These are phyloP conservation scores for Plusia festucae DNA, from an alignment of 2,888 invertebrate species.

Conservation along the genomic window DNA sequence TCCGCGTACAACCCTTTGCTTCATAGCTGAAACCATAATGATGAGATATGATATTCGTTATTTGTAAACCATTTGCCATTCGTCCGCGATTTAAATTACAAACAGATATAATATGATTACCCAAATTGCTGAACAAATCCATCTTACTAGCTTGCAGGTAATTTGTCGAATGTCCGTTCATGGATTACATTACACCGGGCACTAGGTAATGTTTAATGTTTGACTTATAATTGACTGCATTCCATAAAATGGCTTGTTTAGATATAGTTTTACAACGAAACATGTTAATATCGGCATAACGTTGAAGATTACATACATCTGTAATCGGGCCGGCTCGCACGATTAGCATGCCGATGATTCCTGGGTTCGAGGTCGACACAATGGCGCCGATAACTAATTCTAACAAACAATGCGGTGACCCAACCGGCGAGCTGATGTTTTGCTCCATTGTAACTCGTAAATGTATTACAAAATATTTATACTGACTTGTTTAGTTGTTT, in stretches of 20 bases:
- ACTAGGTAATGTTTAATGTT: conserved; percentile 60
- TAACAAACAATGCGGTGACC: conserved; percentile 72
- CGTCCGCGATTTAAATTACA: conserved; percentile 28
- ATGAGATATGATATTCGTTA: neutral
- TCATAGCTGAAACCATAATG: neutral
- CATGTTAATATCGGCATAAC: conserved; percentile 51
- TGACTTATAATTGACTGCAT: conserved; percentile 68
- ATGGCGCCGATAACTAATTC: conserved; percentile 54
- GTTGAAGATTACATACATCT: conserved; percentile 43
- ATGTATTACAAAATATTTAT: conserved; percentile 75
- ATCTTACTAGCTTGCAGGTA: conserved; percentile 42
- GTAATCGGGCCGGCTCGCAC: conserved; percentile 36
- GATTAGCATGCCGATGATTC: conserved; percentile 51
- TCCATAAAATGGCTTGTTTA: conserved; percentile 67
- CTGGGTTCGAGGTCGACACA: conserved; percentile 58
- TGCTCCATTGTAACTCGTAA: conserved; percentile 70
- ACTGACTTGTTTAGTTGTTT: conserved; percentile 64
- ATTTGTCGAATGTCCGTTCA: conserved; percentile 50
- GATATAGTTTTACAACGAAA: conserved; percentile 57
- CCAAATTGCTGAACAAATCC: conserved; percentile 47
- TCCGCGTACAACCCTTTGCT: neutral
- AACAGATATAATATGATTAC: conserved; percentile 43
- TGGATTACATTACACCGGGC: conserved; percentile 45
- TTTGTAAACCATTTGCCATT: neutral
- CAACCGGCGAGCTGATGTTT: conserved; percentile 66